Evolutionary conservation across 2,113 vertebrate species (phyloP).

Genomic region (Cebidichthys violaceus): DNA sequence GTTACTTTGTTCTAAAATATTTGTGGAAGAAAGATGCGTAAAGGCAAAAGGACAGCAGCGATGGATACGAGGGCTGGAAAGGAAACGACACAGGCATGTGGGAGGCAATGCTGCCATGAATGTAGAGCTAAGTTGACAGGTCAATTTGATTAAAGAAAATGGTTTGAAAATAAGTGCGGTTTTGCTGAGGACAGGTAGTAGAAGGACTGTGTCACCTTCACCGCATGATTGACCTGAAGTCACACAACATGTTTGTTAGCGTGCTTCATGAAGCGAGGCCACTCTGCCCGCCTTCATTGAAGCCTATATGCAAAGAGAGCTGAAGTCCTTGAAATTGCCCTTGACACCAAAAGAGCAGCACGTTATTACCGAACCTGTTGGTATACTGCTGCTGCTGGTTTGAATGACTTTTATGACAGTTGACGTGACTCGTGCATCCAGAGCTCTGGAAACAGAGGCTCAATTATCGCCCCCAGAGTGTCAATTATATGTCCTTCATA

Average conservation of each 20-base stretch:
- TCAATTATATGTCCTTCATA: slow-evolving; percentile 52
- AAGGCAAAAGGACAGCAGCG: slow-evolving; percentile 25
- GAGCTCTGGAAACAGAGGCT: slow-evolving; percentile 33
- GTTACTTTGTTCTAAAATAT: slow-evolving; percentile 33
- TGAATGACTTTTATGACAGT: slow-evolving; percentile 63
- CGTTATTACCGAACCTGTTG: slow-evolving; percentile 29
- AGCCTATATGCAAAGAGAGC: slow-evolving; percentile 34
- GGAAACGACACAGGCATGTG: slow-evolving; percentile 13
- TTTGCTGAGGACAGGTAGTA: not conserved
- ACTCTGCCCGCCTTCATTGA: slow-evolving; percentile 23
- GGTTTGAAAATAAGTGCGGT: not conserved
- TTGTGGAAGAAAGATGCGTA: not conserved
- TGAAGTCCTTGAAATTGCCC: slow-evolving; percentile 65
- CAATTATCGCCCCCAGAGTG: slow-evolving; percentile 37
- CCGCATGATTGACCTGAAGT: not conserved
- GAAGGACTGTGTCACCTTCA: not conserved
- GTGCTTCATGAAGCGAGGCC: slow-evolving; percentile 12
- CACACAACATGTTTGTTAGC: slow-evolving; percentile 22
- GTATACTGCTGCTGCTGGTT: slow-evolving; percentile 36
- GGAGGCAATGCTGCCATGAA: slow-evolving; percentile 19
- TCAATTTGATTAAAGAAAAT: too few relatives aligned
- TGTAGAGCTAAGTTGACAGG: slow-evolving; percentile 34
- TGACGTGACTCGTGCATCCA: slow-evolving; percentile 60
- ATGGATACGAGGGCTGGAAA: slow-evolving; percentile 15
- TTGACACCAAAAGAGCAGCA: slow-evolving; percentile 57